A percentile compares a stretch with the other conserved stretches of the same genome.
These are phyloP conservation scores for Xestia c-nigrum DNA, from an alignment of 2,888 invertebrate genomes.

Conservation along the genomic window DNA sequence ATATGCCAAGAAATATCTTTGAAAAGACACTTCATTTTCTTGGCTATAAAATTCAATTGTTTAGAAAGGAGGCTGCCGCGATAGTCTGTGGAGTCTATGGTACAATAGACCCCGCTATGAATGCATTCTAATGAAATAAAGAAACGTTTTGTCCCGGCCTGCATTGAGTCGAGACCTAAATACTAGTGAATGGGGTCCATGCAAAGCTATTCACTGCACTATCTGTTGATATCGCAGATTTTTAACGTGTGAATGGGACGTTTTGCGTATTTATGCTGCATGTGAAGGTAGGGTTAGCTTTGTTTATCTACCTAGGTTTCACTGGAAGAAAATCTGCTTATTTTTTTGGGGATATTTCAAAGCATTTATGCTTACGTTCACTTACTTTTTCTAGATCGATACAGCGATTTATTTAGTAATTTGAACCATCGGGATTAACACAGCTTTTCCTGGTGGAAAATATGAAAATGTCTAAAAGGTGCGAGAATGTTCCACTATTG, in stretches of 20 bases:
- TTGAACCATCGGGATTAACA: background rate
- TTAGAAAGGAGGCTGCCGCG: slow-evolving; percentile 72
- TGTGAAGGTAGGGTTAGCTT: slow-evolving; percentile 1
- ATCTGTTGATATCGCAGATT: slow-evolving; percentile 68
- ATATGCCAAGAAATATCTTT: slow-evolving; percentile 60
- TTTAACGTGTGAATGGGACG: slow-evolving; percentile 55
- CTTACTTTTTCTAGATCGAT: background rate
- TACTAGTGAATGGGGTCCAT: slow-evolving; percentile 71
- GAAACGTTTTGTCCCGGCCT: slow-evolving; percentile 80
- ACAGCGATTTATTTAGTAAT: background rate
- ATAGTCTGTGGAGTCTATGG: slow-evolving; percentile 67
- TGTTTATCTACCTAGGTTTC: slow-evolving; percentile 5
- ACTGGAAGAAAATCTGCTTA: background rate
- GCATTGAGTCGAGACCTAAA: slow-evolving; percentile 79
- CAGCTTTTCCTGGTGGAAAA: background rate
- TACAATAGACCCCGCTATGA: slow-evolving; percentile 74
- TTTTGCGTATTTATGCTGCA: slow-evolving; percentile 29
- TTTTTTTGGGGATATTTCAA: background rate
- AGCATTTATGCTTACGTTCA: background rate
- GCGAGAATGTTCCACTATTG: background rate
- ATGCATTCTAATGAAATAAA: slow-evolving; percentile 86
- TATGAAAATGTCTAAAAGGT: background rate
- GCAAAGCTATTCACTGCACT: slow-evolving; percentile 70
- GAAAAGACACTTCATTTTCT: slow-evolving; percentile 65
- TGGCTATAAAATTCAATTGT: slow-evolving; percentile 70